Percentiles rank a stretch among this genome's conserved stretches.
Evolutionary conservation across 2,113 vertebrate species (phyloP).

Genomic region (Larimichthys crocea): DNA sequence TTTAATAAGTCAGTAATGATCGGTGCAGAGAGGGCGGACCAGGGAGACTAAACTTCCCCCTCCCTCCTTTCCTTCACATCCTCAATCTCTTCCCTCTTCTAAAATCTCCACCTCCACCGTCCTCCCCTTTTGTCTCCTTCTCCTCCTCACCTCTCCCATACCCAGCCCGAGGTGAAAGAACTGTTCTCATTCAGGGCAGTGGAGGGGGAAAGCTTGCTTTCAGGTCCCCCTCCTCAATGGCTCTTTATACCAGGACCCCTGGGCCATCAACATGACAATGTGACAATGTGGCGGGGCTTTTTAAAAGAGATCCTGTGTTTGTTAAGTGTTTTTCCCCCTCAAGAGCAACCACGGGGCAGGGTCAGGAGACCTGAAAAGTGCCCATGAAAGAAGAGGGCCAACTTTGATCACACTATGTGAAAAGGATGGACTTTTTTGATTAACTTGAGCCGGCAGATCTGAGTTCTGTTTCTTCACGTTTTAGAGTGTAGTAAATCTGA

Average conservation of each 20-base stretch:
- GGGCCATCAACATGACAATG: slow-evolving; percentile 85
- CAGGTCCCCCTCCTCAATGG: slow-evolving; percentile 71
- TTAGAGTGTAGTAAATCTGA: background rate
- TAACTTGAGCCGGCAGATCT: slow-evolving; percentile 54
- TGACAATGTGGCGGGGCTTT: slow-evolving; percentile 77
- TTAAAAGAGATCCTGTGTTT: slow-evolving; percentile 84
- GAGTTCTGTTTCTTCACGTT: background rate
- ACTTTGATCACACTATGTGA: slow-evolving; percentile 77
- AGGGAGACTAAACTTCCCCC: background rate
- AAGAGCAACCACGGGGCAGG: slow-evolving; percentile 65
- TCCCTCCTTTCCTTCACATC: slow-evolving; percentile 32
- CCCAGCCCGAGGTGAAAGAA: slow-evolving; percentile 62
- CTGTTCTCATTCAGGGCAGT: slow-evolving; percentile 65
- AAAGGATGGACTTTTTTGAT: slow-evolving; percentile 70
- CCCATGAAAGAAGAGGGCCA: slow-evolving; percentile 66
- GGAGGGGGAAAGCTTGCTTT: slow-evolving; percentile 48
- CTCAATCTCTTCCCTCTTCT: slow-evolving; percentile 29
- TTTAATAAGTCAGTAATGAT: background rate
- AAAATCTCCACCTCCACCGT: slow-evolving; percentile 52
- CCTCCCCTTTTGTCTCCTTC: slow-evolving; percentile 49
- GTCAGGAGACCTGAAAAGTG: slow-evolving; percentile 61
- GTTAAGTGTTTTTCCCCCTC: slow-evolving; percentile 79
- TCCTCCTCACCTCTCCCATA: slow-evolving; percentile 50
- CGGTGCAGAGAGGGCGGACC: background rate
- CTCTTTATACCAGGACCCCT: slow-evolving; percentile 74